Evolutionary conservation across 2,797 vertebrate genomes (phyloP).

Genomic region (Denticeps clupeoides): DNA sequence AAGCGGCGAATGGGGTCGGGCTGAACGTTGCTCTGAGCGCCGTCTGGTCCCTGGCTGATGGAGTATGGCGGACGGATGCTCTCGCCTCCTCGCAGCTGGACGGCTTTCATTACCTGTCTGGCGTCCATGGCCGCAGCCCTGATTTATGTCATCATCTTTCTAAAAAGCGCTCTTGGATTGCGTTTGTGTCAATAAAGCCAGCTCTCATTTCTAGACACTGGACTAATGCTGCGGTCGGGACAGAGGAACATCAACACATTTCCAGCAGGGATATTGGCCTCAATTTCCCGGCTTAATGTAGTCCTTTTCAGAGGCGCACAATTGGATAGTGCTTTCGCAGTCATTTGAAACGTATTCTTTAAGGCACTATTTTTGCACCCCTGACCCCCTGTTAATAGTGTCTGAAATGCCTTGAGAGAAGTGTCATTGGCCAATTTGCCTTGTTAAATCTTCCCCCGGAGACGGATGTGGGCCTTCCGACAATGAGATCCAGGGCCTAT

Average conservation of each 20-base stretch:
- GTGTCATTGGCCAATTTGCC: constrained; percentile 54
- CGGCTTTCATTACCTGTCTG: constrained; percentile 26
- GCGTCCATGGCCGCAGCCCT: constrained; percentile 11
- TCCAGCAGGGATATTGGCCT: constrained; percentile 4
- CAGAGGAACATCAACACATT: constrained; percentile 11
- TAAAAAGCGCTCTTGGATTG: constrained; percentile 21
- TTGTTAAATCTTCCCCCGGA: constrained; percentile 50
- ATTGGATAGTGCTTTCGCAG: constrained; percentile 22
- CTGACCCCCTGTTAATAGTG: constrained; percentile 46
- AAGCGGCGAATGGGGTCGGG: constrained; percentile 34
- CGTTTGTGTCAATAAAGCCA: constrained; percentile 23
- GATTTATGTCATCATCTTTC: constrained; percentile 14
- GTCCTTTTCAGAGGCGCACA: constrained; percentile 9
- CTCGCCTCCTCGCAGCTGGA: constrained; percentile 11
- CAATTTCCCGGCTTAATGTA: constrained; percentile 24
- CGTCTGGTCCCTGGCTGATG: constrained; percentile 18
- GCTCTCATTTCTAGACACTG: constrained; percentile 8
- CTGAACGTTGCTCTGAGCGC: constrained; percentile 28
- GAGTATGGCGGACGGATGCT: constrained; percentile 19
- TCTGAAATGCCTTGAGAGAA: constrained; percentile 39
- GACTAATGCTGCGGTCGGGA: constrained; percentile 12
- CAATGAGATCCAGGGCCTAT: constrained; percentile 50
- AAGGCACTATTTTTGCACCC: constrained; percentile 44
- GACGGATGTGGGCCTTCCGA: constrained; percentile 50
- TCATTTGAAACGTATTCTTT: constrained; percentile 33